Evolutionary conservation across 2,113 vertebrate genomes (phyloP).

Genomic region (Herpetotheres cachinnans): DNA sequence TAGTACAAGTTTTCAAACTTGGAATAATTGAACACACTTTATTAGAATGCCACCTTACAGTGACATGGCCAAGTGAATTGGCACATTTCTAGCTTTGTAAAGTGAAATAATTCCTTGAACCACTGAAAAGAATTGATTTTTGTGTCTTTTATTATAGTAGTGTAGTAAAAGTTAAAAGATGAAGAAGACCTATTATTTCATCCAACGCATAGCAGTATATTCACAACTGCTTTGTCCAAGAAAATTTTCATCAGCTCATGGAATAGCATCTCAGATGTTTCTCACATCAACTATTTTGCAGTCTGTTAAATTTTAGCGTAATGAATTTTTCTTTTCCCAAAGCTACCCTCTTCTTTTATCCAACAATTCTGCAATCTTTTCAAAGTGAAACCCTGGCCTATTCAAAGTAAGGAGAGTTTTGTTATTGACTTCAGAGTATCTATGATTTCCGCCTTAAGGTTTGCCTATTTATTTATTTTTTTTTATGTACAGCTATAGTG

Average conservation of each 20-base stretch:
- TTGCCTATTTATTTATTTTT: not conserved
- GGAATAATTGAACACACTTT: not conserved
- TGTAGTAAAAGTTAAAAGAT: not conserved
- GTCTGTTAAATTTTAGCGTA: not conserved
- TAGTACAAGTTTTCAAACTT: not conserved
- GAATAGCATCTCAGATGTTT: not conserved
- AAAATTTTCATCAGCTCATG: not conserved
- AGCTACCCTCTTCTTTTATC: not conserved
- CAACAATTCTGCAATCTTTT: not conserved
- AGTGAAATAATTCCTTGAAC: not conserved
- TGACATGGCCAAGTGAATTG: not conserved
- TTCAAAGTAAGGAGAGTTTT: not conserved
- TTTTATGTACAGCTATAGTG: not conserved
- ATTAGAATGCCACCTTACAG: not conserved
- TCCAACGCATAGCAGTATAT: not conserved
- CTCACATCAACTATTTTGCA: not conserved
- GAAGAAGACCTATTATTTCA: not conserved
- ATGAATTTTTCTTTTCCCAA: not conserved
- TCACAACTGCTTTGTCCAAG: not conserved
- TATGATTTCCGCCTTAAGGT: not conserved
- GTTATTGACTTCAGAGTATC: not conserved
- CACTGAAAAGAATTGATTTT: not conserved
- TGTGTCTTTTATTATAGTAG: constrained; percentile 1
- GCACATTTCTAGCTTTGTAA: not conserved
- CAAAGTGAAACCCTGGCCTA: not conserved